Evolutionary conservation across 2,888 invertebrate species (phyloP), one percentile per base, ranked within the genome.

Genomic region (Margaritifera margaritifera): DNA sequence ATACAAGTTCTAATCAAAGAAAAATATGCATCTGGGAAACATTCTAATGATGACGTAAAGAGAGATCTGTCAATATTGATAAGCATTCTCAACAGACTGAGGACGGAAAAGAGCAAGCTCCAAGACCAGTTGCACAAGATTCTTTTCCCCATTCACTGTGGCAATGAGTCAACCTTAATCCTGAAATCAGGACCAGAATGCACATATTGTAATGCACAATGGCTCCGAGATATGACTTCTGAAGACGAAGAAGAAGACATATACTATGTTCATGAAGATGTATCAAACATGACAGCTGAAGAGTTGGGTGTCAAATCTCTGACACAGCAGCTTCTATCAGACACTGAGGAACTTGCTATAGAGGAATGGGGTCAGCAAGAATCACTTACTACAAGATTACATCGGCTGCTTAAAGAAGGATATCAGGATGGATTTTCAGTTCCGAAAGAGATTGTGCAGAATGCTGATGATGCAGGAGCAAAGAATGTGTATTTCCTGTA

Each of bases 371-470:
- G 86, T 2, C 86, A 86, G 66, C 62, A 70, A 27, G 86, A 86
- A 68, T 78, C 82, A 8, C 65, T 86, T 22, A 85, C 84, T 11
- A 72, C 71, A 42, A 67, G 85, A 20, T 74, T 86, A 8, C 76
- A 76, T 22, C 72, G 69, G 22, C 69, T 85, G 8, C 71, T 86
- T 6, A 64, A 76, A 64, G 79, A 85, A n/a, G 68, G 68, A 4
- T 86, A 86, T 74, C 78, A 75, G n/a, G 86, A 86, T 75, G 86
- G 86, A 11, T 78, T 86, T 51, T 77, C 85, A 19, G 74, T 86
- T 25, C 80, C 83, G n/a, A 85, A 84, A 60, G 85, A 85, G 69
- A 64, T 85, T 22, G 72, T 85, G 22, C 85, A 85, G 65, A 84
- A 86, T 72, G 83, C 84, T 25, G 85, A 85, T 72, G 84, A 84